Base-by-base conservation (phyloP, 2,113 vertebrate species). In the Aspidoscelis tigris region DNA sequence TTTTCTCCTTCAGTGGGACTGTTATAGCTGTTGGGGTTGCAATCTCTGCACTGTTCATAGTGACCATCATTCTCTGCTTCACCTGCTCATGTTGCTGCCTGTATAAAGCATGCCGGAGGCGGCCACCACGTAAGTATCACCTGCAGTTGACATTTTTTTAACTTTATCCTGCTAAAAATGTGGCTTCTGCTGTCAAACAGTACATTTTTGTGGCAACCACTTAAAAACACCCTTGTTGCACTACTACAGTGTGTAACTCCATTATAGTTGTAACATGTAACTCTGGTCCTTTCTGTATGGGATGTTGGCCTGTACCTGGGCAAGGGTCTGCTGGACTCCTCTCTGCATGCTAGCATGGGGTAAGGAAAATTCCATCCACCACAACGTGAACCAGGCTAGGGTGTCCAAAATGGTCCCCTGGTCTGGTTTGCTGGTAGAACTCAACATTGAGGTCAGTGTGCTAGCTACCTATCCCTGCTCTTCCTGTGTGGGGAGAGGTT, bases 61-160 rank as follows among this genome's bases (percentile, higher is more conserved):
- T 96, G 69, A 89, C 96, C 82, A 18, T 98, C 91, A 87, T 98
- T 87, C 85, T 95, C 90, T 99, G 98, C 93, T 97, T 97, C 78
- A 95, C 97, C 21, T 99, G 98, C 10, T 98, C 98, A 2, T 99
- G 98, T 93, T 99, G 98, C 94, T 98, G 96, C 89, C 83, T 98
- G 74, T 98, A 99, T 93, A 98, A 98, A 92, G 94, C 96, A 80
- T 99, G 98, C 89, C 91, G 97, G 66, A 64, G 77, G 83, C 96
- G 88, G 47, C 95, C 94, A 0, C 94, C 81, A 39, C 97, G 98
- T 99, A 94, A 98, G 98, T 93, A 86, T 41, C 71, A 80, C 9
- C 20, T 68, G 70, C 64, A 7, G 22, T 21, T 64, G 79, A 68
- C 53, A 6, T 88, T 79, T 81, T 88, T 50, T 50, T 50, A 50